These are phyloP conservation scores for Plumapathes pennacea DNA, from an alignment of 92 coral and sea anemone species.

Conservation along the genomic window DNA sequence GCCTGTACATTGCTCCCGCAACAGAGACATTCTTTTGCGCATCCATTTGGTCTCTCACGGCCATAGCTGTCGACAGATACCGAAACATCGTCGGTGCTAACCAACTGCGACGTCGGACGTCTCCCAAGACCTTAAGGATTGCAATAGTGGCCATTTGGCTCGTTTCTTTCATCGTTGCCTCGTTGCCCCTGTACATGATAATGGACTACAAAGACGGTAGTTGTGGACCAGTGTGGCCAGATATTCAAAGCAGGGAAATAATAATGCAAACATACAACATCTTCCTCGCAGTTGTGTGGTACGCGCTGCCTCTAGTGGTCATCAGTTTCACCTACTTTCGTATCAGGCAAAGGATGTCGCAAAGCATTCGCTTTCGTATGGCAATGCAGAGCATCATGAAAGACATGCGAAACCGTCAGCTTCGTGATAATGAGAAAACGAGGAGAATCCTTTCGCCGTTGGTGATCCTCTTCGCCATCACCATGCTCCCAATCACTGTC, in stretches of 20 bases:
- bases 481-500: constrained; percentile 57
- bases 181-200: constrained; percentile 2
- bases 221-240: too few relatives aligned
- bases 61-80: constrained; percentile 27
- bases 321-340: constrained; percentile 46
- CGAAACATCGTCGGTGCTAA: constrained; percentile 2
- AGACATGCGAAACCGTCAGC: constrained; percentile 27
- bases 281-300: constrained; percentile 16
- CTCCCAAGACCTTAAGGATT: too few relatives aligned
- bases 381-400: constrained; percentile 8
- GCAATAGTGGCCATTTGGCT: constrained; percentile 14
- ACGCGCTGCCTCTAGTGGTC: constrained; percentile 38
- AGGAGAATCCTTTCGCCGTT: constrained; percentile 50
- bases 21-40: constrained; percentile 10
- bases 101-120: constrained; percentile 6
- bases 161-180: background rate
- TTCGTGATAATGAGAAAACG: constrained; percentile 37
- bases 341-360: constrained; percentile 32
- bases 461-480: constrained; percentile 47
- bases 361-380: constrained; percentile 22
- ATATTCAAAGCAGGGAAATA: too few relatives aligned
- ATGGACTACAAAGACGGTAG: too few relatives aligned
- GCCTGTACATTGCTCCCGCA: constrained; percentile 7
- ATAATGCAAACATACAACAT: too few relatives aligned
- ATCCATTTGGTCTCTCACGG: constrained; percentile 23